phyloP scores from a whole-genome alignment of 2,113 vertebrate genomes.

The Hippocampus barbouri region DNA sequence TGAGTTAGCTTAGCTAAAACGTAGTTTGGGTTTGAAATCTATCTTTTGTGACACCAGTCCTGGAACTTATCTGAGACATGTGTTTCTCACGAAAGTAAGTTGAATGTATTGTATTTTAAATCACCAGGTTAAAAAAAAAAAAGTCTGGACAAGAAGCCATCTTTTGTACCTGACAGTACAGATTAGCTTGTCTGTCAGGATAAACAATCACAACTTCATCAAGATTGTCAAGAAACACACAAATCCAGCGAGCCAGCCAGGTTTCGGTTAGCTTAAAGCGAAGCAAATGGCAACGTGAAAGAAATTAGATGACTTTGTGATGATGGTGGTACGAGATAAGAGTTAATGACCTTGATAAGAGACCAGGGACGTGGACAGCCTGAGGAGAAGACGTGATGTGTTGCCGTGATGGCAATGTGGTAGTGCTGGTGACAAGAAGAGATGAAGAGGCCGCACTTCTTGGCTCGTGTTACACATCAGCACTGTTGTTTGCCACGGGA shows the following conservation, averaged over 20 bases:
- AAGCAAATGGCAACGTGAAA: slow-evolving; percentile 8
- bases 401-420: slow-evolving; percentile 47
- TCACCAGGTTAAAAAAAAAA: too few species aligned
- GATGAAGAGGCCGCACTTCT: slow-evolving; percentile 49
- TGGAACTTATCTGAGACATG: too few species aligned
- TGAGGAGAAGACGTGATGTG: slow-evolving; percentile 34
- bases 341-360: slow-evolving; percentile 62
- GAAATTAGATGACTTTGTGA: slow-evolving; percentile 28
- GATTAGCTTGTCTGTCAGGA: not conserved
- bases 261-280: slow-evolving; percentile 1
- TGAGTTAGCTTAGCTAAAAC: too few species aligned
- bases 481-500: slow-evolving; percentile 59
- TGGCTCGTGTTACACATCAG: slow-evolving; percentile 55
- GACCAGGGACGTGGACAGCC: slow-evolving; percentile 48
- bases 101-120: too few species aligned
- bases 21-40: too few species aligned
- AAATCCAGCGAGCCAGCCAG: not conserved
- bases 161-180: not conserved
- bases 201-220: not conserved
- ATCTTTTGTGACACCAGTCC: too few species aligned
- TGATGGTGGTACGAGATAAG: slow-evolving; percentile 33
- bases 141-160: not conserved
- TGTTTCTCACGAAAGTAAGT: too few species aligned
- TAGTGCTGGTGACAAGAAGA: slow-evolving; percentile 47
- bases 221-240: not conserved